Evolutionary conservation across 2,888 invertebrate species (phyloP).

Genomic region (Sarcophaga carnaria): DNA sequence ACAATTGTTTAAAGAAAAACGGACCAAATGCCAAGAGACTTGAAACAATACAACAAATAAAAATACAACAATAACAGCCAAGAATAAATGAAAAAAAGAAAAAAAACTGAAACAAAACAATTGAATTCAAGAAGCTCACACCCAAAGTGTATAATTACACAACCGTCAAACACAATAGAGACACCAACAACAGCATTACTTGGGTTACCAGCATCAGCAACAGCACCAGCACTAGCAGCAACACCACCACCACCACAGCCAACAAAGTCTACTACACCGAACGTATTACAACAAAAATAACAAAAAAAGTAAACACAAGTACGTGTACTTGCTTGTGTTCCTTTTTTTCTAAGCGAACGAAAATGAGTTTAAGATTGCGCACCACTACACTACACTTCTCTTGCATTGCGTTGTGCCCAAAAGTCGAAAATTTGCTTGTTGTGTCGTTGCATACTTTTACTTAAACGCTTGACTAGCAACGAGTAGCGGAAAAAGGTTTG

Average conservation of each 20-base stretch:
- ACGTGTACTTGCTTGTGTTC: slow-evolving; percentile 56
- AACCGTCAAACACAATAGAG: slow-evolving; percentile 49
- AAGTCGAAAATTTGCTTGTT: not conserved
- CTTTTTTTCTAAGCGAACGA: not conserved
- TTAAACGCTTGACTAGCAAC: slow-evolving; percentile 22
- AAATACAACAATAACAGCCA: slow-evolving; percentile 31
- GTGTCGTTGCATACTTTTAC: slow-evolving; percentile 1
- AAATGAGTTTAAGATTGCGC: not conserved
- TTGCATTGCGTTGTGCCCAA: not conserved
- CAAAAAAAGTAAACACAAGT: slow-evolving; percentile 39
- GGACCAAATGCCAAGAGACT: not conserved
- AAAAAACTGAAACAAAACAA: slow-evolving; percentile 59
- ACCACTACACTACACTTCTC: not conserved
- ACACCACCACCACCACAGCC: no score
- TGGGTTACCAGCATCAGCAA: slow-evolving; percentile 28
- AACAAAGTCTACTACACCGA: no score
- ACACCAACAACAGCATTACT: slow-evolving; percentile 1
- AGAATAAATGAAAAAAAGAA: slow-evolving; percentile 18
- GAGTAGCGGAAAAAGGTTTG: slow-evolving; percentile 48
- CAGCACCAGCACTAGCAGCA: not conserved
- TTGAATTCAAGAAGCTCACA: slow-evolving; percentile 68
- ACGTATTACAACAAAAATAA: no score
- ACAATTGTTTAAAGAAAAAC: slow-evolving; percentile 2
- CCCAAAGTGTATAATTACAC: slow-evolving; percentile 72
- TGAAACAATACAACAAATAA: slow-evolving; percentile 25